Evolutionary conservation across 2,113 vertebrate genomes (phyloP).

Genomic region (Ivindomyrus marchei): DNA sequence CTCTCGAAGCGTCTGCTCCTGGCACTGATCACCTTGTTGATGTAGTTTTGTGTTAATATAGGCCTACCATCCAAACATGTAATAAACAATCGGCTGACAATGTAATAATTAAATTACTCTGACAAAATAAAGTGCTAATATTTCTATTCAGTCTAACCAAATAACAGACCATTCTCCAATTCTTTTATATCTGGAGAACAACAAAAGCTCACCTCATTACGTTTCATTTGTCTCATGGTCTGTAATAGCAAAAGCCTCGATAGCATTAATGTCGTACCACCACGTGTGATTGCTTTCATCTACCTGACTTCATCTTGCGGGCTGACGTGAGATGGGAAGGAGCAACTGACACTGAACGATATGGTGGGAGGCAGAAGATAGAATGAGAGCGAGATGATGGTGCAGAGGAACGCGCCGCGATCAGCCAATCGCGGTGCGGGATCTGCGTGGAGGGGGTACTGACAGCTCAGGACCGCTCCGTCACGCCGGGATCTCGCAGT

Average conservation of each 20-base stretch:
- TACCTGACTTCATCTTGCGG: neutral
- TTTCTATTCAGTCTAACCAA: neutral
- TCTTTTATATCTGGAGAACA: neutral
- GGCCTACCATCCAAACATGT: neutral
- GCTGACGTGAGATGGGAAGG: neutral
- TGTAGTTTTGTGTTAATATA: neutral
- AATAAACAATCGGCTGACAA: neutral
- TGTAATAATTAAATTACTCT: neutral
- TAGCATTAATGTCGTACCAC: neutral
- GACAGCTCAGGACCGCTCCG: constrained; percentile 23
- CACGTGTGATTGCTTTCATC: neutral
- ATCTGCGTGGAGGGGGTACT: constrained; percentile 7
- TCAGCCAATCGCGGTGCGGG: constrained; percentile 26
- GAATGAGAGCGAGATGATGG: constrained; percentile 6
- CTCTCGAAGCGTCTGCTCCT: neutral
- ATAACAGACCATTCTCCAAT: neutral
- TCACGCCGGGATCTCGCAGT: constrained; percentile 33
- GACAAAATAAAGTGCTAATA: neutral
- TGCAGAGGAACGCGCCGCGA: constrained; percentile 10
- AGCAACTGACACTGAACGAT: neutral
- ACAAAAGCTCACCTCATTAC: neutral
- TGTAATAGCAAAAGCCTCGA: neutral
- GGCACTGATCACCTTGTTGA: neutral
- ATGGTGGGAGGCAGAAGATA: neutral
- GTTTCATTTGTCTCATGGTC: neutral